Conservation (phyloP, 92 coral and sea anemone genomes). For the Siderastrea siderea region DNA sequence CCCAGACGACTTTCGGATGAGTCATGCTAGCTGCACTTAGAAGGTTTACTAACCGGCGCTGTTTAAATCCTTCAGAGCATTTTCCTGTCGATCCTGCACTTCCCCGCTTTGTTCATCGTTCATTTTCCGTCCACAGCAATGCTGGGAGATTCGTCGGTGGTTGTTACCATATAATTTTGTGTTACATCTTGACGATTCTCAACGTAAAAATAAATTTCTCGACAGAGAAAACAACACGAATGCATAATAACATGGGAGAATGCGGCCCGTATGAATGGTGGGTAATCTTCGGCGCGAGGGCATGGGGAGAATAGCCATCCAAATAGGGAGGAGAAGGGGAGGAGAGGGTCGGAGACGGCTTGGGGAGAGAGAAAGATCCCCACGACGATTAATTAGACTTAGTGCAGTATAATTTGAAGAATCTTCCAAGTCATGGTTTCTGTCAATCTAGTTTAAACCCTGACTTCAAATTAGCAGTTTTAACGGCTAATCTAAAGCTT, state of each 20-base stretch:
- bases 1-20: background rate
- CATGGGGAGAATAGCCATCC: background rate
- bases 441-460: too few species aligned
- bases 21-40: background rate
- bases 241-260: conserved; percentile 2
- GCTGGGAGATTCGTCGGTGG: conserved; percentile 37
- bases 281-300: background rate
- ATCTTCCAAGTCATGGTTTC: too few species aligned
- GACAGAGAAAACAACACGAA: conserved; percentile 8
- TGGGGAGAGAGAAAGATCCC: too few species aligned
- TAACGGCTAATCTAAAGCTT: too few species aligned
- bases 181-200: conserved; percentile 33
- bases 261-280: background rate
- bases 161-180: background rate
- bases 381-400: too few species aligned
- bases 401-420: too few species aligned
- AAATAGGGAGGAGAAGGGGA: background rate
- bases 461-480: too few species aligned
- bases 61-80: background rate
- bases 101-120: conserved; percentile 20
- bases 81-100: conserved; percentile 7
- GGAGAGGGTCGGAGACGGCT: too few species aligned
- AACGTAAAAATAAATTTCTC: conserved; percentile 10
- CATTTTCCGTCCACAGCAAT: conserved; percentile 54
- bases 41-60: conserved; percentile 15